Conservation (phyloP, 2,797 vertebrate species). For the Dromococcyx pavoninus region DNA sequence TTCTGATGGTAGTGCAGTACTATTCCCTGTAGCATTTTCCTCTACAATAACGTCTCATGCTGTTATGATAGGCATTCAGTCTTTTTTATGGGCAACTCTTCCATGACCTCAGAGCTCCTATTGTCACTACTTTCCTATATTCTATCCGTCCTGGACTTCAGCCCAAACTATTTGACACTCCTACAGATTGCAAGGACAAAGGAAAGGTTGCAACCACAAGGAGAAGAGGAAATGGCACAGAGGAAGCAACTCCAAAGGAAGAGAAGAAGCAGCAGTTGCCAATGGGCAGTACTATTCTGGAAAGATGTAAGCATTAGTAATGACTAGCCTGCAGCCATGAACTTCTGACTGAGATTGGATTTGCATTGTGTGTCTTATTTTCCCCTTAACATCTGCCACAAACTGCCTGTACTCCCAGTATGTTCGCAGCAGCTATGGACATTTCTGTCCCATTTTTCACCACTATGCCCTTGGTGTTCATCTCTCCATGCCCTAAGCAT, state of each 20-base stretch:
- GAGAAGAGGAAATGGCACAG: background rate
- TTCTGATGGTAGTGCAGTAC: background rate
- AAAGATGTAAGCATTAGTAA: background rate
- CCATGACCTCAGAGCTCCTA: background rate
- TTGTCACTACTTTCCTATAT: background rate
- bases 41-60: background rate
- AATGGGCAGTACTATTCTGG: background rate
- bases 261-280: background rate
- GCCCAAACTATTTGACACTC: background rate
- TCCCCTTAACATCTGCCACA: background rate
- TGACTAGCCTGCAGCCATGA: background rate
- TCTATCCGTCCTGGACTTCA: background rate
- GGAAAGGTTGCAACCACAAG: background rate
- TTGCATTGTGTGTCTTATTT: background rate
- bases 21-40: background rate
- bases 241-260: background rate
- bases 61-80: background rate
- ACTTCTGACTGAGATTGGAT: background rate
- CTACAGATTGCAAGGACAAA: background rate
- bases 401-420: background rate
- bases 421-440: background rate
- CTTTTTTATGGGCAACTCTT: background rate
- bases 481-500: background rate
- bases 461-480: background rate
- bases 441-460: background rate